A percentile compares a stretch with the other conserved stretches of the same genome.
Evolutionary conservation across 2,113 vertebrate genomes (phyloP).

Genomic region (Corythornis madagascariensis): DNA sequence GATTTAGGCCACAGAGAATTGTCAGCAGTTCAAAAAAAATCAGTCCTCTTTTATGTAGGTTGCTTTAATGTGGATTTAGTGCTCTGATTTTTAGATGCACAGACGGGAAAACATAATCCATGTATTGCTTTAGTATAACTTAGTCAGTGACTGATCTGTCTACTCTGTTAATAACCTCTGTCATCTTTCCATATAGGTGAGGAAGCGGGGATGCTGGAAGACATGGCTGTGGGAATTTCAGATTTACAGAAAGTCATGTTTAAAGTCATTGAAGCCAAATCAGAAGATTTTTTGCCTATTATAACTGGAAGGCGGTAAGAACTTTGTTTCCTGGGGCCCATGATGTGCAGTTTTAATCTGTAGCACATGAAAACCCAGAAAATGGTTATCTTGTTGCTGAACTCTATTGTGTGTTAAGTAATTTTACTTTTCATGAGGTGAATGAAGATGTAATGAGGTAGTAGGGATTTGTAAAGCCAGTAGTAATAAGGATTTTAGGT

Average conservation of each 20-base stretch:
- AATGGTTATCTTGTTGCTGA: not conserved
- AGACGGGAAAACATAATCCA: not conserved
- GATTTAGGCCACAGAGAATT: not conserved
- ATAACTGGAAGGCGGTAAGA: constrained; percentile 93
- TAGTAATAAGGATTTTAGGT: not conserved
- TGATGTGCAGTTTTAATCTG: not conserved
- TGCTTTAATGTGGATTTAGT: constrained; percentile 18
- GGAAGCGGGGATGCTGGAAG: constrained; percentile 97
- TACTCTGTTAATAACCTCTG: constrained; percentile 28
- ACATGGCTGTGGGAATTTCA: constrained; percentile 94
- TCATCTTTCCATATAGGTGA: constrained; percentile 82
- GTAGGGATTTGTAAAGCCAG: not conserved
- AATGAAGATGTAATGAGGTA: not conserved
- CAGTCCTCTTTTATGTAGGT: not conserved
- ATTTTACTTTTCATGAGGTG: not conserved
- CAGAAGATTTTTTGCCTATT: constrained; percentile 88
- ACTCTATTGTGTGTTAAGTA: not conserved
- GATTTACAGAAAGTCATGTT: constrained; percentile 92
- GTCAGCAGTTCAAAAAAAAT: not conserved
- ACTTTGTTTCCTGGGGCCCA: not conserved
- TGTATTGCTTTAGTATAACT: not conserved
- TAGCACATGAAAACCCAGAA: not conserved
- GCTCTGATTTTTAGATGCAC: not conserved
- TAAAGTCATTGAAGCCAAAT: constrained; percentile 91
- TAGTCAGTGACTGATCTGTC: not conserved